Evolutionary conservation across 2,888 invertebrate species (phyloP).

Genomic region (Caenorhabditis parvicauda): DNA sequence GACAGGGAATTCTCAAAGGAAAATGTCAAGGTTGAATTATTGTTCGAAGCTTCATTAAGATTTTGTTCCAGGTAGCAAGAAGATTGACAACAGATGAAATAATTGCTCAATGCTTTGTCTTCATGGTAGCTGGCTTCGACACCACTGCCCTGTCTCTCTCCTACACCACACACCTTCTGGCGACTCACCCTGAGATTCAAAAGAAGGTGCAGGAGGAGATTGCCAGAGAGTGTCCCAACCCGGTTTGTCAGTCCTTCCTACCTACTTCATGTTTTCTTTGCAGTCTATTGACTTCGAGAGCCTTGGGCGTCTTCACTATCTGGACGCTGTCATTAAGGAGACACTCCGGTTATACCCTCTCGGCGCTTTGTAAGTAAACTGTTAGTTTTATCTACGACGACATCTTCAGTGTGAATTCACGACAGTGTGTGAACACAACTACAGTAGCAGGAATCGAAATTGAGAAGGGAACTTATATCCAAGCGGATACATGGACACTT

Average conservation of each 20-base stretch:
- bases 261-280: no score
- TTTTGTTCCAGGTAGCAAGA: slow-evolving; percentile 34
- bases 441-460: slow-evolving; percentile 42
- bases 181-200: slow-evolving; percentile 61
- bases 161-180: slow-evolving; percentile 65
- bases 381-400: no score
- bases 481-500: slow-evolving; percentile 24
- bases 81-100: slow-evolving; percentile 51
- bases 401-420: slow-evolving; percentile 21
- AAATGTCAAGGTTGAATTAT: slow-evolving; percentile 10
- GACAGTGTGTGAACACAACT: slow-evolving; percentile 31
- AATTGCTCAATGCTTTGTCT: slow-evolving; percentile 64
- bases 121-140: slow-evolving; percentile 67
- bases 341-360: slow-evolving; percentile 32
- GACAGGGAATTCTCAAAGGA: no score
- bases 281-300: slow-evolving; percentile 24
- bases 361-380: slow-evolving; percentile 32
- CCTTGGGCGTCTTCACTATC: slow-evolving; percentile 29
- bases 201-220: slow-evolving; percentile 29
- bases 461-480: slow-evolving; percentile 22
- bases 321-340: slow-evolving; percentile 39
- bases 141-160: slow-evolving; percentile 67
- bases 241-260: no score
- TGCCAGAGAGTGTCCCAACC: slow-evolving; percentile 14
- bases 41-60: no score